Evolutionary conservation across 2,797 vertebrate species (phyloP), one percentile per base, ranked within the genome.

Genomic region (Erethizon dorsatum): DNA sequence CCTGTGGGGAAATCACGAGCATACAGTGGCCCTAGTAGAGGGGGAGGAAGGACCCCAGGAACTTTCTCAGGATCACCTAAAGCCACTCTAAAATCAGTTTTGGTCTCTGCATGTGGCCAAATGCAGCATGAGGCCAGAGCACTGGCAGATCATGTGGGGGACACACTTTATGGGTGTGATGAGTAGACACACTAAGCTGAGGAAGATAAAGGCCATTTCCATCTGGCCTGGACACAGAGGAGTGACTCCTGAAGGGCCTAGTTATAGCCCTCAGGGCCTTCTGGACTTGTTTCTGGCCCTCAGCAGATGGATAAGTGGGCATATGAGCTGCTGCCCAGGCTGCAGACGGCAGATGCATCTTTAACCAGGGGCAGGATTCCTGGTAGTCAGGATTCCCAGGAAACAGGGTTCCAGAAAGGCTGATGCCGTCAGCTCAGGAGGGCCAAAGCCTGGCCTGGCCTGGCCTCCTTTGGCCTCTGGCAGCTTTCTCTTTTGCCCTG

Each of bases 31-130:
- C 41, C 28, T 67, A 18, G 37, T 3, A 3, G 31, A n/a, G 28
- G 47, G 6, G 24, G 7, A n/a, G n/a, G 20, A 33, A 71, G 75
- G 59, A 33, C 52, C 67, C 78, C 78, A 20, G 41, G 67, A 33
- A 14, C 26, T 18, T 52, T 61, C 15, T 52, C 26, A 22, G 13
- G 13, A 28, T 47, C 73, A 47, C 15, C n/a, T 28, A 75, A 75
- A 75, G 73, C 24, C 73, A 47, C 41, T 26, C 24, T 20, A 52
- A 75, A 37, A 11, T 65, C 73, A 41, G 5, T 13, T 96, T 65
- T 52, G 6, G 93, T 45, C 33, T 98, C 80, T 86, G 77, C 37
- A 22, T 94, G 59, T 88, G 67, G 77, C 57, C 84, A 96, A 6
- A 0, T 50, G 65, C 52, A 26, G 24, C 37, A 33, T 6, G 59